Conservation (phyloP, 2,888 invertebrate species). For the Mamestra brassicae region DNA sequence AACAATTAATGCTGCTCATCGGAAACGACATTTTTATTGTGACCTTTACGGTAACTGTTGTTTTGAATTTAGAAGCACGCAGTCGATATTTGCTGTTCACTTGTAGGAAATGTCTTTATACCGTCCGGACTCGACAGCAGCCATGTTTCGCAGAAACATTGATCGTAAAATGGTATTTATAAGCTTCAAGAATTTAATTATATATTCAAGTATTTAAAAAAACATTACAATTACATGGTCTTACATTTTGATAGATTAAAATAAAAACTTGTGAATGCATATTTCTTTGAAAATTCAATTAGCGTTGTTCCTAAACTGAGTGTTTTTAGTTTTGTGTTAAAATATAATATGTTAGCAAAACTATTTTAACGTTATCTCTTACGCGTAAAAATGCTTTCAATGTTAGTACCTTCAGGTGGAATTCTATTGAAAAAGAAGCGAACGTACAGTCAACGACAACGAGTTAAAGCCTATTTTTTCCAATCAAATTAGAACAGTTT, state of each 20-base stretch:
- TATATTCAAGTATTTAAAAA: slow-evolving; percentile 48
- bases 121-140: background rate
- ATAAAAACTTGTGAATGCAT: slow-evolving; percentile 64
- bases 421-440: slow-evolving; percentile 12
- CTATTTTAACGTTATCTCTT: slow-evolving; percentile 44
- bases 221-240: slow-evolving; percentile 63
- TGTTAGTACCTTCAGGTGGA: slow-evolving; percentile 12
- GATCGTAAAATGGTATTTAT: slow-evolving; percentile 49
- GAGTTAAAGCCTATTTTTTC: background rate
- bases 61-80: slow-evolving; percentile 52
- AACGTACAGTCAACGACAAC: slow-evolving; percentile 51
- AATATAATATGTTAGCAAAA: slow-evolving; percentile 32
- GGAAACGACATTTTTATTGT: slow-evolving; percentile 53
- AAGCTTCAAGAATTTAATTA: slow-evolving; percentile 36
- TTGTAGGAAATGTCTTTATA: slow-evolving; percentile 51
- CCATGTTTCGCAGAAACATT: slow-evolving; percentile 46
- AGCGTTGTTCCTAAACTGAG: slow-evolving; percentile 25
- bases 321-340: slow-evolving; percentile 39
- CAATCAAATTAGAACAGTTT: no score
- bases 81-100: slow-evolving; percentile 17
- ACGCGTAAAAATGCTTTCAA: slow-evolving; percentile 30
- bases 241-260: slow-evolving; percentile 61
- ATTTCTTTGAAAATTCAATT: slow-evolving; percentile 65
- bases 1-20: slow-evolving; percentile 45
- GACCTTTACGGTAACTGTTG: slow-evolving; percentile 58